Base-by-base conservation (phyloP, 2,113 vertebrate species). In the Seriola rivoliana region DNA sequence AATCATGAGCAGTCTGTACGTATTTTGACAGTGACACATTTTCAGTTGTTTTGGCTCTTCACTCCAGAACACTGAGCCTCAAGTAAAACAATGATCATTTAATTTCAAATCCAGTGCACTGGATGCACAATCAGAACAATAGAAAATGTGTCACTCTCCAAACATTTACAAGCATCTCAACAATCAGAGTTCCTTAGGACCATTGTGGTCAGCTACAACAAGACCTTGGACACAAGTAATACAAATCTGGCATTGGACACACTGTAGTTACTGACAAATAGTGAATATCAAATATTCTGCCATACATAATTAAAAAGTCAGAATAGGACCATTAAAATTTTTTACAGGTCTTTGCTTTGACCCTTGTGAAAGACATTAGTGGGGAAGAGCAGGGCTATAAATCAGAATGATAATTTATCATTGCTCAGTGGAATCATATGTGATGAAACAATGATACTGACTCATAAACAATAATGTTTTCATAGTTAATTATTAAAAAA, bases 401-500 rank as follows among this genome's bases (percentile, higher is more conserved):
- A 58, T 52, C 9, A 34, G 34, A 62, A 2, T 29, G 23, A 55
- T 9, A 2, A 1, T 65, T 71, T 23, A 57, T 40, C 14, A 66
- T 52, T 12, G 29, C 16, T 71, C 0, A 14, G 36, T 5, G 3
- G 32, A 55, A 12, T 74, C n/a, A 40, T 40, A 6, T 23, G 1
- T 52, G 9, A 71, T 52, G 1, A 40, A 54, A 55, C 9, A 16
- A 14, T 66, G 17, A 52, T 52, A 58, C 7, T 11, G 52, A 46
- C 48, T 23, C n/a, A 38, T 3, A 8, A 8, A 48, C 5, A 5
- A 8, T 17, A 59, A 54, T 46, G 6, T 4, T 55, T 4, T 50
- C 23, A 19, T 4, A 3, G 38, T 74, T 40, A 60, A 69, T 62
- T 48, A 62, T 78, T 78, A 78, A 69, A 72, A 25, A 63, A 5